Base-by-base conservation (phyloP, 1,140 invertebrate species). In the Monomorium pharaonis region DNA sequence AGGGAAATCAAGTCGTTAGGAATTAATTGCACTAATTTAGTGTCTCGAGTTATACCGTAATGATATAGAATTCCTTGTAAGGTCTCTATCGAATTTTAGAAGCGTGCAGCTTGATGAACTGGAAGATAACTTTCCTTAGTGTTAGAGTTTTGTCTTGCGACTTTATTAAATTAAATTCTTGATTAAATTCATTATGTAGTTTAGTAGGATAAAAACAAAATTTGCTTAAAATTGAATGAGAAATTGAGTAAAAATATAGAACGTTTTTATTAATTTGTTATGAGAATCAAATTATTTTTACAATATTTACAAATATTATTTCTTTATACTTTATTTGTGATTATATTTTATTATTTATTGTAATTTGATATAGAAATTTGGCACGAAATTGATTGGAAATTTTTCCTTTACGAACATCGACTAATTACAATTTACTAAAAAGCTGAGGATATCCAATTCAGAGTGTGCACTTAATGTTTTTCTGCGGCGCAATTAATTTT, bases 1-100 rank as follows among this genome's bases (percentile, higher is more conserved):
- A 51, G n/a, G 21, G 3, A 69, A 67, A 1, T 4, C 14, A 33
- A 80, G 16, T 80, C n/a, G 21, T 80, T 80, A 24, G 30, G 47
- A 54, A 80, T 80, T 80, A 80, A 80, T 69, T 54, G 62, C 30
- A 6, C 76, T 37, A 80, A 78, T 78, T 78, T 67, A 65, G 0
- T 51, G 14, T 51, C 60, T 33, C 7, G 58, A 3, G 5, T 30
- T 0, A 16, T 27, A 47, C 27, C 0, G 4, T 37, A 24, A 67
- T 54, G n/a, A 69, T 54, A 69, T 42, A 33, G 30, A 3, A n/a
- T 37, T 1, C 4, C 14, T 21, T 14, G 2, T 69, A 69, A 80
- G 33, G 69, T 56, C 27, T 42, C 21, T n/a, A 56, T 51, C 3
- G 30, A 51, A 65, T 44, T 78, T 65, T 78, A 21, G 42, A 12